phyloP scores from a whole-genome alignment of 2,888 invertebrate species.

The Heteropelma amictum region DNA sequence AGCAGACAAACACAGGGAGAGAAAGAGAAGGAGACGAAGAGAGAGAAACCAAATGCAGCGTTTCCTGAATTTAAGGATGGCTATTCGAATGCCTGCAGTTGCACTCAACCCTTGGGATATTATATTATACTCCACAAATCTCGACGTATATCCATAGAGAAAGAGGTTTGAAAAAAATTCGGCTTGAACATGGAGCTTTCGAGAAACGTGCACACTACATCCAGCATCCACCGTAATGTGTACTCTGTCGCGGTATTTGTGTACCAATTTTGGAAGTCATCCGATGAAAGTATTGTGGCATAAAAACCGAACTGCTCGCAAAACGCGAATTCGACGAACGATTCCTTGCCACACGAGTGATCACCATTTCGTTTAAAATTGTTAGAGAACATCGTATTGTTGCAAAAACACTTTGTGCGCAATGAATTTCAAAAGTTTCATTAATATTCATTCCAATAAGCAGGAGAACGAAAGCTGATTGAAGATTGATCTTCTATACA shows the following conservation, averaged over 20 bases:
- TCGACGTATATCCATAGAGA: conserved; percentile 15
- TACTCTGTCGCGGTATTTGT: not conserved
- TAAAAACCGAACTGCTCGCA: not conserved
- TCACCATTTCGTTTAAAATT: too few relatives aligned
- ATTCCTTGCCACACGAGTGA: too few relatives aligned
- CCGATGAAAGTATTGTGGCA: not conserved
- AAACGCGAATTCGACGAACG: not conserved
- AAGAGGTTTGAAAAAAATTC: conserved; percentile 18
- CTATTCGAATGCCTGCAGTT: conserved; percentile 21
- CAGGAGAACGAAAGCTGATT: too few relatives aligned
- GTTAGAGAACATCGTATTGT: too few relatives aligned
- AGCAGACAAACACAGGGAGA: conserved; percentile 13
- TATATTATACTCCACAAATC: conserved; percentile 31
- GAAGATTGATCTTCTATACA: too few relatives aligned
- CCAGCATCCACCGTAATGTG: not conserved
- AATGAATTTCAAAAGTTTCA: too few relatives aligned
- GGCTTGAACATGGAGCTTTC: not conserved
- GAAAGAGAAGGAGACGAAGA: conserved; percentile 7
- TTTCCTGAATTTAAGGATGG: conserved; percentile 53
- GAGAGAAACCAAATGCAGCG: conserved; percentile 25
- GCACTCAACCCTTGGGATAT: conserved; percentile 31
- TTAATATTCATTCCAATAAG: too few relatives aligned
- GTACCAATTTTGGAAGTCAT: conserved; percentile 1
- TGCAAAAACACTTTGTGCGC: too few relatives aligned
- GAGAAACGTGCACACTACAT: too few relatives aligned